A percentile compares a stretch with the other conserved stretches of the same genome.
These are phyloP conservation scores for Trichopria drosophilae DNA, from an alignment of 2,888 invertebrate species.

Conservation along the genomic window DNA sequence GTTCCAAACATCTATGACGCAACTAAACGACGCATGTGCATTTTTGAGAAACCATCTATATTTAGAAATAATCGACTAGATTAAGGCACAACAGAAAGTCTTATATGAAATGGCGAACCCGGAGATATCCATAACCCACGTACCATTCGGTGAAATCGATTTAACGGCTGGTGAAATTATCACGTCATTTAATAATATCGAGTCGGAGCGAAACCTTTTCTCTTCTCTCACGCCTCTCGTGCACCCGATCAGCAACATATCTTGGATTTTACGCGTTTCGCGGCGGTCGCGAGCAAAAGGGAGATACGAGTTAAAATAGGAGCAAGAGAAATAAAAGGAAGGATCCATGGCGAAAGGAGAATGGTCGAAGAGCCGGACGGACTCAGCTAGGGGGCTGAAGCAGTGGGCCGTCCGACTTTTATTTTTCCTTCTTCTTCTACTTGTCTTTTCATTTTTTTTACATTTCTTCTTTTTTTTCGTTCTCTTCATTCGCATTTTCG, in stretches of 20 bases:
- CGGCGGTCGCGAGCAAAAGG: slow-evolving; percentile 38
- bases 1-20: too few species aligned
- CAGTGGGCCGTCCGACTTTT: slow-evolving; percentile 44
- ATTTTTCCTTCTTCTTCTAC: slow-evolving; percentile 33
- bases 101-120: too few species aligned
- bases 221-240: slow-evolving; percentile 23
- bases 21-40: too few species aligned
- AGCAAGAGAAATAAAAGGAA: slow-evolving; percentile 34
- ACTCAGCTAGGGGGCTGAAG: slow-evolving; percentile 43
- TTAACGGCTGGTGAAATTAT: slow-evolving; percentile 37
- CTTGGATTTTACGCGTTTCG: slow-evolving; percentile 48
- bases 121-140: too few species aligned
- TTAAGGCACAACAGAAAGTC: too few species aligned
- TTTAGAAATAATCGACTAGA: too few species aligned
- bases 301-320: slow-evolving; percentile 32
- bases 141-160: too few species aligned
- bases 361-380: slow-evolving; percentile 35
- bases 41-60: too few species aligned
- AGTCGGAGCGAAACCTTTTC: slow-evolving; percentile 27
- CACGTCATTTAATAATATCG: slow-evolving; percentile 40
- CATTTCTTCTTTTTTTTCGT: slow-evolving; percentile 36
- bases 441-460: slow-evolving; percentile 34
- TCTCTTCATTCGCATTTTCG: slow-evolving; percentile 39
- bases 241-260: slow-evolving; percentile 41
- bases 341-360: slow-evolving; percentile 38